phyloP scores from a whole-genome alignment of 1,140 invertebrate species.

The Atta texana region DNA sequence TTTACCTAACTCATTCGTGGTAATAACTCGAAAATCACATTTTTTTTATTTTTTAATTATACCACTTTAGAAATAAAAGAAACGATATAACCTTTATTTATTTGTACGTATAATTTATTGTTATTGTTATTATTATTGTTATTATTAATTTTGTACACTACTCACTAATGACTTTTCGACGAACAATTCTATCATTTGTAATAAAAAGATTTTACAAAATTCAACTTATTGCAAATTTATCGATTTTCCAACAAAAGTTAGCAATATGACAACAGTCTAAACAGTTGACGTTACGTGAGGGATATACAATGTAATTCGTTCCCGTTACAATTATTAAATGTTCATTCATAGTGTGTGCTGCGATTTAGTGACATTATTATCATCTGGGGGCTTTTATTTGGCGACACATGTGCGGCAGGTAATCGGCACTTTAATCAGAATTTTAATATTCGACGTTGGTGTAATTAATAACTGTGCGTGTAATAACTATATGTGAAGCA shows the following conservation, averaged over 20 bases:
- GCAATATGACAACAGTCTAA: not conserved
- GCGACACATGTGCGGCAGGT: slow-evolving; percentile 34
- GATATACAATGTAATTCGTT: not conserved
- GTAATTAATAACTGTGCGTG: slow-evolving; percentile 51
- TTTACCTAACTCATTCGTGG: not conserved
- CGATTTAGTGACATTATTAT: slow-evolving; percentile 13
- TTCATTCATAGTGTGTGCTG: slow-evolving; percentile 19
- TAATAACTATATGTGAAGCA: slow-evolving; percentile 54
- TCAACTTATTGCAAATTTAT: not conserved
- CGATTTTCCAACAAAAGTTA: not conserved
- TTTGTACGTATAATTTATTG: too few species aligned
- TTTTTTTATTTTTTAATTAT: too few species aligned
- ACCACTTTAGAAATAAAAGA: too few species aligned
- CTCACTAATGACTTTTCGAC: not conserved
- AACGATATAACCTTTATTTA: too few species aligned
- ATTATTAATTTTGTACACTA: not conserved
- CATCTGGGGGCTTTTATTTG: slow-evolving; percentile 40
- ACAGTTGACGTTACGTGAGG: not conserved
- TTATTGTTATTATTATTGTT: too few species aligned
- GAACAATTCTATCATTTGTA: not conserved
- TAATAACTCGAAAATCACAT: too few species aligned
- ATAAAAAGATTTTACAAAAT: not conserved
- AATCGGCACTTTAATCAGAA: slow-evolving; percentile 59
- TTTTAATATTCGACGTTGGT: slow-evolving; percentile 59
- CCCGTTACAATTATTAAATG: slow-evolving; percentile 6